Base-by-base conservation (phyloP, 2,797 vertebrate species). In the Acomys russatus region DNA sequence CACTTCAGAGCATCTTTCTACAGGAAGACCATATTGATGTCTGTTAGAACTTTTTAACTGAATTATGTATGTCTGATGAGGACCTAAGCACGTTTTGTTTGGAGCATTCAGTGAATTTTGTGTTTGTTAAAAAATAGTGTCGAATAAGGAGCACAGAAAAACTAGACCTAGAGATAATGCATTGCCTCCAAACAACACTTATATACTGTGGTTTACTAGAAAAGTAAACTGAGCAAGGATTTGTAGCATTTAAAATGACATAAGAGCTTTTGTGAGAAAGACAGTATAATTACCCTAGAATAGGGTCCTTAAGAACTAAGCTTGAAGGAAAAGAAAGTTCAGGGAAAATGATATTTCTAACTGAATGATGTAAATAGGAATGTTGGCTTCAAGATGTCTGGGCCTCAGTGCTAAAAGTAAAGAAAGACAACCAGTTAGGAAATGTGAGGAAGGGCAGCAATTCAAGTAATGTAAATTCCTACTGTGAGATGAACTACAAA, bases 301-400 rank as follows among this genome's bases (percentile, higher is more conserved):
- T 82, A 77, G 30, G 49, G 44, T 92, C 71, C 49, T 44, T 68
- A 85, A 89, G 88, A 96, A 91, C n/a, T 70, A 78, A 54, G 12
- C 76, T 84, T 54, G 88, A 94, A 91, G 56, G 44, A 66, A 92
- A 94, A 25, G 80, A 23, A 66, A 92, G 6, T 56, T 90, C 54
- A 68, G 79, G 92, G 78, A 91, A 96, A 73, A 89, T 89, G n/a
- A 54, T 2, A 87, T 91, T 91, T 94, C 76, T 63, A 91, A 95
- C 9, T 73, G 28, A 90, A 94, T 80, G 44, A 12, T 80, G 25
- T 30, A 63, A 94, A 73, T 10, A 87, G 17, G 82, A 94, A 94
- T 90, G 68, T 23, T 28, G 92, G 64, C 33, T 51, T 95, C 44
- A 83, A 70, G 88, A 79, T 74, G 35, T 80, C 35, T 83, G 78